phyloP scores from a whole-genome alignment of 2,113 vertebrate species.

The Ctenomys sociabilis region DNA sequence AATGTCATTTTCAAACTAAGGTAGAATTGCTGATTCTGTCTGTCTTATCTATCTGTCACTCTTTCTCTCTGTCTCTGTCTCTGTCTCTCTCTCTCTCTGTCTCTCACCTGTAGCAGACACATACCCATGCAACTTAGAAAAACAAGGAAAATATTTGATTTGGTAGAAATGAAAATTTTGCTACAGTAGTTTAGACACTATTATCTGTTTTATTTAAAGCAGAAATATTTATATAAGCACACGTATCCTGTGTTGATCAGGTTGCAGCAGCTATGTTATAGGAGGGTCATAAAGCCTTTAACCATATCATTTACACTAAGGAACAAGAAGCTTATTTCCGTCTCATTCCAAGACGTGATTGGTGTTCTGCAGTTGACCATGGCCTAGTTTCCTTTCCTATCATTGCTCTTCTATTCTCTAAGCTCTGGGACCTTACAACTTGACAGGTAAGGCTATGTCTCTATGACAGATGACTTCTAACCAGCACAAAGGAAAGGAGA shows the following conservation, averaged over 20 bases:
- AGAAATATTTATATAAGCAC: not conserved
- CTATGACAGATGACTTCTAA: not conserved
- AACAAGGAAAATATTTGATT: not conserved
- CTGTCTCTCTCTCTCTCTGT: too few relatives aligned
- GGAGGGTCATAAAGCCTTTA: not conserved
- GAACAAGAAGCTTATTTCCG: not conserved
- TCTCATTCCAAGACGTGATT: accelerated
- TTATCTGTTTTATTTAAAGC: slow-evolving; percentile 21
- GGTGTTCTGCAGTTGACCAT: not conserved
- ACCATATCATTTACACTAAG: not conserved
- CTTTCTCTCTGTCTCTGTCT: not conserved
- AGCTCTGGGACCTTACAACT: not conserved
- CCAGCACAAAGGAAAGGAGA: not conserved
- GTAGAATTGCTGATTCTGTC: not conserved
- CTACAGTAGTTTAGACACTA: not conserved
- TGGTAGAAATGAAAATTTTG: slow-evolving; percentile 16
- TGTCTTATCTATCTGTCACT: not conserved
- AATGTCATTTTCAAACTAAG: not conserved
- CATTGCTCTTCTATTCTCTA: not conserved
- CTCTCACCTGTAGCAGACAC: not conserved
- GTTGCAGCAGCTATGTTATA: not conserved
- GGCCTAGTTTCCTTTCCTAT: not conserved
- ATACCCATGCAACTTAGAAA: not conserved
- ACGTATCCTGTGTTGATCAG: not conserved
- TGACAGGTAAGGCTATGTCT: not conserved